These are phyloP conservation scores for Oncorhynchus gorbuscha DNA, from an alignment of 2,113 vertebrate species.

Conservation along the genomic window DNA sequence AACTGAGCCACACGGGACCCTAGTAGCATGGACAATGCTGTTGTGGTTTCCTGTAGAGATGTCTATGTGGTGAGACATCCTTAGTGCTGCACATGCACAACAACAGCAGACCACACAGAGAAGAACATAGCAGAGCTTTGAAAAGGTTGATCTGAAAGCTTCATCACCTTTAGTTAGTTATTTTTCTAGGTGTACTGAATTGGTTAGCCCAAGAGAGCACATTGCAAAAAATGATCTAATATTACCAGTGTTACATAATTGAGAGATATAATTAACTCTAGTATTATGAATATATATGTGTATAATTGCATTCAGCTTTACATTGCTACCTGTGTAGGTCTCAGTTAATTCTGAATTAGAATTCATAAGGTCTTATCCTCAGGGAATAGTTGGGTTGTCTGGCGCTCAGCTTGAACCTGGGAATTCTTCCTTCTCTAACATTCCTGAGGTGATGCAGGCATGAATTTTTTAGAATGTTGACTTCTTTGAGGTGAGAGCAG, in stretches of 20 bases:
- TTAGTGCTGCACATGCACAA: constrained; percentile 19
- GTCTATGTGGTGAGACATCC: constrained; percentile 47
- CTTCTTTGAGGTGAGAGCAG: constrained; percentile 1
- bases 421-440: not conserved
- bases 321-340: constrained; percentile 37
- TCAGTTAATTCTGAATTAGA: constrained; percentile 38
- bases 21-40: constrained; percentile 14
- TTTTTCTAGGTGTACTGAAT: constrained; percentile 38
- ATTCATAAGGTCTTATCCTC: constrained; percentile 34
- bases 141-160: constrained; percentile 8
- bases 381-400: constrained; percentile 23
- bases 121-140: not conserved
- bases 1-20: no score
- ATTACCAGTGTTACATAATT: not conserved
- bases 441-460: not conserved
- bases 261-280: not conserved
- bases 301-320: constrained; percentile 16
- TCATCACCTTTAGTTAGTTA: constrained; percentile 36
- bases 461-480: not conserved
- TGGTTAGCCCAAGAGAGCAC: constrained; percentile 31
- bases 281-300: constrained; percentile 35
- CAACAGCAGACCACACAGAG: not conserved
- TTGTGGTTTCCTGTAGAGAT: constrained; percentile 58
- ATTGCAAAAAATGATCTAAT: no score
- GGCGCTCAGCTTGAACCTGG: not conserved